Base-by-base conservation (phyloP, 2,113 vertebrate genomes). In the Acanthochromis polyacanthus region DNA sequence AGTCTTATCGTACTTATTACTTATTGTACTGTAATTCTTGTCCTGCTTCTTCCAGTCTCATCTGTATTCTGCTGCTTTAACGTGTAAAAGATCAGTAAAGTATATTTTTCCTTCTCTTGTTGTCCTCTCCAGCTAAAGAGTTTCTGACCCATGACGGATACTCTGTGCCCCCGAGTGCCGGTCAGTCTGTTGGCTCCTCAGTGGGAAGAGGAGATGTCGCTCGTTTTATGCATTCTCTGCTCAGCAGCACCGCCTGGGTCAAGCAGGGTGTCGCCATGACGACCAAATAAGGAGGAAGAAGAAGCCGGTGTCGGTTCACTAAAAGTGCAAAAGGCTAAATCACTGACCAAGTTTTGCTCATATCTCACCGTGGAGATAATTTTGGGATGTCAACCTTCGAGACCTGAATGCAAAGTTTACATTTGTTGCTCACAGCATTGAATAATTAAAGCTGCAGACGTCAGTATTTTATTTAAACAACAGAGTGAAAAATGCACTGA, bases 131-230 rank as follows among this genome's bases (percentile, higher is more conserved):
- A 95, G 90, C 89, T 60, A 82, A 95, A 52, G 92, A 95, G 92
- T 81, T 96, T 58, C 61, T 94, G 78, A 94, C 89, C 23, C 85
- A 94, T 3, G 92, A 93, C 68, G 92, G 94, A 55, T 95, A 93
- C 83, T 95, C 92, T 81, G 93, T 95, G 20, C 94, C 93, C 17
- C 84, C 92, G 63, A 46, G 50, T 48, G 85, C 28, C 0, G 82
- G 84, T 51, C 45, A 78, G 32, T 89, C 93, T 7, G 20, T 65
- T 19, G 87, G 89, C 19, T 86, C 74, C 17, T 3, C 70, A 3
- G 85, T 94, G 52, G 89, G 80, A 5, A 71, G 92, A 88, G 92
- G 86, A 43, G 90, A 95, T 14, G 93, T 94, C 50, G 92, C 93
- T 58, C 88, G 91, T 67, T 95, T 95, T 73, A 94, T 92, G 93